Evolutionary conservation across 2,113 vertebrate species (phyloP).

Genomic region (Macrotis lagotis): DNA sequence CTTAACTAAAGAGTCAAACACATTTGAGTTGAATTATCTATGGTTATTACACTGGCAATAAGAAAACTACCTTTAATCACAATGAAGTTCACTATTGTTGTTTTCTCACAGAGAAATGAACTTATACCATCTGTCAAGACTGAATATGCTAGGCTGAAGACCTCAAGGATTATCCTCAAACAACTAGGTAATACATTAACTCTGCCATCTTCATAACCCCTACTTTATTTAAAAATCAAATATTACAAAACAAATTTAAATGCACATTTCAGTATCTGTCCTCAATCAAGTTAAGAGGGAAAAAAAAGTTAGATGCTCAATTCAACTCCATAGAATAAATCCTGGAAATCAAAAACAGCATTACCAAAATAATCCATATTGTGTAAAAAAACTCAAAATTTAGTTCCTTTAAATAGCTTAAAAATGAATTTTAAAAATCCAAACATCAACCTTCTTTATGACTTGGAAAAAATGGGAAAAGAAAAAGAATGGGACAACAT

Average conservation of each 20-base stretch:
- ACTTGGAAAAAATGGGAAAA: constrained; percentile 61
- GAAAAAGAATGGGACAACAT: constrained; percentile 51
- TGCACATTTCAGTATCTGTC: constrained; percentile 26
- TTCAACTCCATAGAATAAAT: background rate
- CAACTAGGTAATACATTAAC: background rate
- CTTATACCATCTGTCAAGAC: background rate
- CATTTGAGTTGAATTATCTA: background rate
- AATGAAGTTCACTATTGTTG: background rate
- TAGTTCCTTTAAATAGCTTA: constrained; percentile 31
- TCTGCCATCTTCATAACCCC: background rate
- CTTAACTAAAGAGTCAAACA: background rate
- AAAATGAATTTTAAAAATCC: constrained; percentile 41
- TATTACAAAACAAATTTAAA: constrained; percentile 37
- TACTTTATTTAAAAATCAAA: background rate
- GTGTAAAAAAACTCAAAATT: background rate
- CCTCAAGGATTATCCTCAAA: constrained; percentile 4
- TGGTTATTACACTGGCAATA: background rate
- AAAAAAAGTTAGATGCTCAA: constrained; percentile 8
- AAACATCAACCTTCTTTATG: constrained; percentile 28
- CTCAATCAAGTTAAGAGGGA: constrained; percentile 44
- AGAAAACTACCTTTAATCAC: no score
- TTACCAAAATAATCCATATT: background rate
- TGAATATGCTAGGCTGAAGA: constrained; percentile 16
- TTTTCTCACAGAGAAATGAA: background rate
- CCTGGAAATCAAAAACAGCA: background rate